Conservation (phyloP, 2,888 invertebrate genomes). For the Deilephila elpenor region DNA sequence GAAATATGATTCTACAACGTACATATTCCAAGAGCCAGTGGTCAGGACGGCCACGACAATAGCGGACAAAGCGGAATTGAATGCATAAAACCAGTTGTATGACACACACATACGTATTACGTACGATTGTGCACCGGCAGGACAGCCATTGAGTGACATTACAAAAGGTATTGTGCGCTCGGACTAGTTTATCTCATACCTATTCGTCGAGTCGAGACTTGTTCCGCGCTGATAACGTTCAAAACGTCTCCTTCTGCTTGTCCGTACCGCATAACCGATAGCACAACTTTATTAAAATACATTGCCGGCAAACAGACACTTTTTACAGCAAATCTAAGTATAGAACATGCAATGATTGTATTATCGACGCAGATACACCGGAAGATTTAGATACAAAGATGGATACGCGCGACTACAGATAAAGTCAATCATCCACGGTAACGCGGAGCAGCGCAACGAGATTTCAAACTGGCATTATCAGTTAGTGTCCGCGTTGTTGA, state of each 20-base stretch:
- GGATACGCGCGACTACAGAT: conserved; percentile 35
- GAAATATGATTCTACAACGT: conserved; percentile 53
- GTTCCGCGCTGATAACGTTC: conserved; percentile 77
- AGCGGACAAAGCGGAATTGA: conserved; percentile 62
- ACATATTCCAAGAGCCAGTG: conserved; percentile 57
- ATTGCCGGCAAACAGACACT: background rate
- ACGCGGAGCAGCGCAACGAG: conserved; percentile 33
- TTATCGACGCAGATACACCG: conserved; percentile 8
- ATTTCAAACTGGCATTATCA: conserved; percentile 36
- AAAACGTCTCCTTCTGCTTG: conserved; percentile 47
- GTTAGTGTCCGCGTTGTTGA: conserved; percentile 38
- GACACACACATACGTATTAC: conserved; percentile 53
- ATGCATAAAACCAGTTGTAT: conserved; percentile 71
- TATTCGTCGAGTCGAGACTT: conserved; percentile 62
- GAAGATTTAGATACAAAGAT: conserved; percentile 27
- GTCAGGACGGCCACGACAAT: conserved; percentile 60
- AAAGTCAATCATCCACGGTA: conserved; percentile 40
- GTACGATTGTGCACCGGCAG: conserved; percentile 47
- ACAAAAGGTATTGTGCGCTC: conserved; percentile 77
- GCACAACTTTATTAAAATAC: background rate
- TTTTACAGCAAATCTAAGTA: background rate
- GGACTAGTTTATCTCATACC: conserved; percentile 74
- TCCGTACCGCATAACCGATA: conserved; percentile 24
- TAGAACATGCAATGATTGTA: background rate
- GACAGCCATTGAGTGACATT: conserved; percentile 68